phyloP scores from a whole-genome alignment of 2,888 invertebrate species.

The Apotomis betuletana region DNA sequence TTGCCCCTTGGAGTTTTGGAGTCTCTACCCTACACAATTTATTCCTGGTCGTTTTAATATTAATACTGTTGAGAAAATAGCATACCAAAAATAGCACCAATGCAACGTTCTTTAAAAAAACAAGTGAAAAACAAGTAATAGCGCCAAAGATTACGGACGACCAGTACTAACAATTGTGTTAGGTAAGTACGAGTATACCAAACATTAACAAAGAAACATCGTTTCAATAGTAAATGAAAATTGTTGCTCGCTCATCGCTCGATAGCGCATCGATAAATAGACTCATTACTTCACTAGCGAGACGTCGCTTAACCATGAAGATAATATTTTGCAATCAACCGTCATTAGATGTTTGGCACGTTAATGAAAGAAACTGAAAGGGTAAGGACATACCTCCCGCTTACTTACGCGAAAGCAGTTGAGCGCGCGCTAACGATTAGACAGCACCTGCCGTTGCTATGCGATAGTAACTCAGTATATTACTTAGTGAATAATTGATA shows the following conservation, averaged over 20 bases:
- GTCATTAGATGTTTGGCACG: slow-evolving; percentile 16
- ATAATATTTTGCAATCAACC: slow-evolving; percentile 28
- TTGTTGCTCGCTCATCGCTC: not conserved
- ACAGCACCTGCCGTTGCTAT: slow-evolving; percentile 24
- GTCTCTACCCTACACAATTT: too few species aligned
- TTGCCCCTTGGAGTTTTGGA: too few species aligned
- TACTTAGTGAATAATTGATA: slow-evolving; percentile 7
- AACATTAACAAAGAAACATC: too few species aligned
- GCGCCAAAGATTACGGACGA: too few species aligned
- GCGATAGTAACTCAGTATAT: slow-evolving; percentile 11
- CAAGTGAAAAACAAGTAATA: too few species aligned
- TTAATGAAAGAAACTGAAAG: slow-evolving; percentile 13
- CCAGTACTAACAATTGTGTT: too few species aligned
- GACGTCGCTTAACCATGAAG: slow-evolving; percentile 15
- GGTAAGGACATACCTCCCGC: slow-evolving; percentile 26
- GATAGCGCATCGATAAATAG: slow-evolving; percentile 1
- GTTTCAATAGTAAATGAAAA: too few species aligned
- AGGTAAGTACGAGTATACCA: too few species aligned
- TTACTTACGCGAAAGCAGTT: slow-evolving; percentile 27
- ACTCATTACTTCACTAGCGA: not conserved
- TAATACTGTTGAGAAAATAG: too few species aligned
- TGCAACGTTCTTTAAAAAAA: too few species aligned
- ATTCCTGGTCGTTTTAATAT: too few species aligned
- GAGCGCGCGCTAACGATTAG: slow-evolving; percentile 6
- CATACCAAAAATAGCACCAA: too few species aligned